Base-by-base conservation (phyloP, 2,888 invertebrate species). In the Hydroisotoma schaefferi region DNA sequence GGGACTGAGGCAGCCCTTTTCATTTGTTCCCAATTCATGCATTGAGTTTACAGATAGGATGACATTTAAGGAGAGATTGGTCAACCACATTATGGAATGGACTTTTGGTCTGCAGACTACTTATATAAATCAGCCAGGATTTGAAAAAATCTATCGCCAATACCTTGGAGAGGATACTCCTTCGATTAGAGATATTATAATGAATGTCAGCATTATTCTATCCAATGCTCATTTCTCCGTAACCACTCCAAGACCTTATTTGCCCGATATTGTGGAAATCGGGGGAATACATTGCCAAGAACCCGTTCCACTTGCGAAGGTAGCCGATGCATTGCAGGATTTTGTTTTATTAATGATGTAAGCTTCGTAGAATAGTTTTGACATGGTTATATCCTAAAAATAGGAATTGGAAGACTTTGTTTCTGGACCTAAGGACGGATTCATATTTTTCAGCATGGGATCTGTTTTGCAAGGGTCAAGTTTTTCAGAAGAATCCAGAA, bases 381-480 rank as follows among this genome's bases (percentile, higher is more conserved):
- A n/a, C n/a, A n/a, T n/a, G 33, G 33, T 10, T 33, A 10, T 33
- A 10, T 8, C 15, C 33, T 33, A 10, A 33, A 10, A 10, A 10
- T 8, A 66, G 63, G 57, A 59, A 48, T 25, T 67, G n/a, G 58
- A 58, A n/a, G 52, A 56, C 15, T 62, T 67, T 48, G 44, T 66
- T 27, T 44, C 51, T 69, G 81, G 81, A 54, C 83, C 87, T 0
- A 74, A 79, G 22, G 77, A 85, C 28, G 90, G 90, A 3, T 90
- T 90, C 74, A 84, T 90, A 59, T 90, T 86, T 76, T 87, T 90
- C 12, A 89, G 88, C 33, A 89, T 90, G 88, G 90, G 90, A 0
- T 89, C 90, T 0, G 88, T 89, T 1, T 88, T 90, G 0, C 83
- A 85, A 70, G 87, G 88, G 0, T 84, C 85, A 25, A 87, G 86